Base-by-base conservation (phyloP, 2,797 vertebrate genomes). In the Anabas testudineus region DNA sequence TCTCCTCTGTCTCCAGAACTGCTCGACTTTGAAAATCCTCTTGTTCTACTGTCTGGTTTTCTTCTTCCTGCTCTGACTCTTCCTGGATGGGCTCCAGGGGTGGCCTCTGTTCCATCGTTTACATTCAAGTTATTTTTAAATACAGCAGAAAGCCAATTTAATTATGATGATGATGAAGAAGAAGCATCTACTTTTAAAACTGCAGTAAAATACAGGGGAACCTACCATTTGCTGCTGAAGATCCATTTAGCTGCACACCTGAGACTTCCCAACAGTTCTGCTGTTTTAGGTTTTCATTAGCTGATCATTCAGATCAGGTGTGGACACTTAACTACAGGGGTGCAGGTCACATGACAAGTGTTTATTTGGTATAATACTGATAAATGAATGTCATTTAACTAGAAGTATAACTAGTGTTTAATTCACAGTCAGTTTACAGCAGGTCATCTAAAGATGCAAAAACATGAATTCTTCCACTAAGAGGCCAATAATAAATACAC, bases 11-110 rank as follows among this genome's bases (percentile, higher is more conserved):
- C 21, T 67, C 48, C 18, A 19, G 19, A 57, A 5, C 61, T 13
- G 7, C 47, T 53, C 52, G 32, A 56, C 4, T 16, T 41, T 16
- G 14, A 39, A 47, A 58, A 65, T 54, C 52, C 2, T 55, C 30
- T 48, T 5, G 24, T 14, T 62, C 67, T 49, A 10, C 51, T 22
- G 14, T 41, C 41, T 37, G 0, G 2, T 18, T 34, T 64, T 12
- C 47, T 47, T 45, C 74, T 15, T 85, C 74, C 24, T 24, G 26
- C 48, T 86, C 82, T 0, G 74, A 62, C 49, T 81, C 87, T 34
- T 91, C 88, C 71, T 59, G 49, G 59, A 92, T 91, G n/a, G 82
- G n/a, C 63, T 81, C 78, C 83, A 90, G 65, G 16, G 1, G 2
- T 1, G 1, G 36, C 37, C 58, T 51, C 65, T 67, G 66, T 34